Evolutionary conservation across 2,113 vertebrate genomes (phyloP).

Genomic region (Apeltes quadracus): DNA sequence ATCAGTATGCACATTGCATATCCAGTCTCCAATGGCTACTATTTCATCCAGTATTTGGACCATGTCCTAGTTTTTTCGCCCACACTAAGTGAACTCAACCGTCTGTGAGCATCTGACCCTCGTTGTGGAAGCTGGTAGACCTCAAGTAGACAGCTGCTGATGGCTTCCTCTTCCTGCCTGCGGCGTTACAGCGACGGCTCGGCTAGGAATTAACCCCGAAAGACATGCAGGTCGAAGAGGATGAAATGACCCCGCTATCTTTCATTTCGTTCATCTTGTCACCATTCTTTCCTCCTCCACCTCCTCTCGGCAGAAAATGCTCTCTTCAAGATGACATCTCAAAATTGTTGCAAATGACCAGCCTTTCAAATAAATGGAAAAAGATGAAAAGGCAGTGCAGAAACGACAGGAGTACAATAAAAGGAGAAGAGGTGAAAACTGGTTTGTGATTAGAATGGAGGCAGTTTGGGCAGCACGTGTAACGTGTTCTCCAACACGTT

Average conservation of each 20-base stretch:
- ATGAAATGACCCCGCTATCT: conserved; percentile 43
- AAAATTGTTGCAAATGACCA: conserved; percentile 33
- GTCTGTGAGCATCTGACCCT: conserved; percentile 30
- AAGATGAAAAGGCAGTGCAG: conserved; percentile 13
- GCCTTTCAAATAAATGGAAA: conserved; percentile 16
- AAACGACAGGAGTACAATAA: not conserved
- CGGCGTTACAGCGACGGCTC: conserved; percentile 17
- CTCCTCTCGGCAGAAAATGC: conserved; percentile 17
- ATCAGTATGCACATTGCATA: not conserved
- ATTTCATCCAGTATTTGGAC: conserved; percentile 13
- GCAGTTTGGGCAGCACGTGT: not conserved
- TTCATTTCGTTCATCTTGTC: conserved; percentile 18
- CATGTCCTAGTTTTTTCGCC: conserved; percentile 24
- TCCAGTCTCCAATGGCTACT: not conserved
- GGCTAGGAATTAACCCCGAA: conserved; percentile 21
- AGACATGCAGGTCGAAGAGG: conserved; percentile 29
- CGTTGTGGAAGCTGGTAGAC: conserved; percentile 34
- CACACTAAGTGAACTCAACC: conserved; percentile 9
- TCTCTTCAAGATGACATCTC: conserved; percentile 28
- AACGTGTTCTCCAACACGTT: conserved; percentile 4
- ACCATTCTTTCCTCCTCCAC: not conserved
- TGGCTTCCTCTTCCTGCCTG: conserved; percentile 33
- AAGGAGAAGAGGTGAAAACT: not conserved
- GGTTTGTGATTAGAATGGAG: not conserved
- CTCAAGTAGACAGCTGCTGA: conserved; percentile 31